Base-by-base conservation (phyloP, 2,888 invertebrate genomes). In the Nymphalis polychloros region DNA sequence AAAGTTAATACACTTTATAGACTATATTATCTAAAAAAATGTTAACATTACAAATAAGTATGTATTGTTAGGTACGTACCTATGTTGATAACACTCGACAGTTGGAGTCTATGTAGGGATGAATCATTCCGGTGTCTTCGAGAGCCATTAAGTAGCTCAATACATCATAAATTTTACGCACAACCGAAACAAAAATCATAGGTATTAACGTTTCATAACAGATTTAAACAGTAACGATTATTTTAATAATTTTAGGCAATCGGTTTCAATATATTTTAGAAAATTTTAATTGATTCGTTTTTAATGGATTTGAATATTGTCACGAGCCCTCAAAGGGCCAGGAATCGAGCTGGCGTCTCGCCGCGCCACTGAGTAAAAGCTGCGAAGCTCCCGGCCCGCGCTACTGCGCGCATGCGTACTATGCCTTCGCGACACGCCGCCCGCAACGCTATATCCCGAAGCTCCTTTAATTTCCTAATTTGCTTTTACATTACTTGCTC, bases 301-400 rank as follows among this genome's bases (percentile, higher is more conserved):
- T 77, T 75, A 72, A 76, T 77, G 79, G 75, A 46, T 76, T 72
- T 75, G 68, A 78, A 77, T 68, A 76, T 81, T 84, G 77, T 81
- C 84, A 85, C 85, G 87, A 85, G 84, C 85, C 85, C 77, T 84
- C 83, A 84, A 84, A 89, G 81, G 83, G 84, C 85, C 79, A 85
- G 84, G 88, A 88, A 90, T 90, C 92, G 92, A 91, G 90, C 92
- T 85, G 85, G 88, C 87, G 84, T 87, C 85, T 87, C 88, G 88
- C 85, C 89, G 90, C 89, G 87, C 87, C 90, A 92, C 92, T 92
- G 90, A 91, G 85, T 85, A 85, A 77, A 53, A 82, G 82, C 82
- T 74, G 79, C 81, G 78, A 81, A 84, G 85, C 83, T 85, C 85
- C 84, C 81, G 84, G 86, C 82, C 79, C 77, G 76, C 71, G 86